Evolutionary conservation across 2,797 vertebrate genomes (phyloP).

Genomic region (Pseudochirops corinnae): DNA sequence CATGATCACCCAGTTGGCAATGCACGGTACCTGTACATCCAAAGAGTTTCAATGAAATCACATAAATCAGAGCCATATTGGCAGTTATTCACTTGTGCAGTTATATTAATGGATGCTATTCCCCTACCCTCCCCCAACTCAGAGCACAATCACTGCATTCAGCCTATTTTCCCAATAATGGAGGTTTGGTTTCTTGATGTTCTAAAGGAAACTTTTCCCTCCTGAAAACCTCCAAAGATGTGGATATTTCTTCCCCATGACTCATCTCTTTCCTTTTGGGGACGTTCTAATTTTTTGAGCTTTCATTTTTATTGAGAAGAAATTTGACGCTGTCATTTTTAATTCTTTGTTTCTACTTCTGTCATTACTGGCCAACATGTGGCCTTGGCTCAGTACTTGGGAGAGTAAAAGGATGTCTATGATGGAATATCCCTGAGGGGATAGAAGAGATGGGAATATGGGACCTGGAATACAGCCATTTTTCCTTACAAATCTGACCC

Average conservation of each 20-base stretch:
- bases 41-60: neutral
- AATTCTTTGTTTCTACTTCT: neutral
- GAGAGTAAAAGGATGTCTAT: neutral
- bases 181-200: neutral
- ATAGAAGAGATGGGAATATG: neutral
- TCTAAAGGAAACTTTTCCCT: neutral
- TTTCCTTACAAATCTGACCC: neutral
- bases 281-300: neutral
- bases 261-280: neutral
- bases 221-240: neutral
- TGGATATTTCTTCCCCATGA: neutral
- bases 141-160: neutral
- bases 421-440: neutral
- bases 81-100: neutral
- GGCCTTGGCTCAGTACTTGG: neutral
- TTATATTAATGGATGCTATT: neutral
- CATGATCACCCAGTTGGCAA: neutral
- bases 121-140: neutral
- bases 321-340: neutral
- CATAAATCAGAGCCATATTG: neutral
- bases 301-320: neutral
- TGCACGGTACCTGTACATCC: neutral
- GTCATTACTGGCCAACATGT: neutral
- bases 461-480: neutral
- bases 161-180: neutral